Evolutionary conservation across 2,797 vertebrate species (phyloP).

Genomic region (Astyanax mexicanus): DNA sequence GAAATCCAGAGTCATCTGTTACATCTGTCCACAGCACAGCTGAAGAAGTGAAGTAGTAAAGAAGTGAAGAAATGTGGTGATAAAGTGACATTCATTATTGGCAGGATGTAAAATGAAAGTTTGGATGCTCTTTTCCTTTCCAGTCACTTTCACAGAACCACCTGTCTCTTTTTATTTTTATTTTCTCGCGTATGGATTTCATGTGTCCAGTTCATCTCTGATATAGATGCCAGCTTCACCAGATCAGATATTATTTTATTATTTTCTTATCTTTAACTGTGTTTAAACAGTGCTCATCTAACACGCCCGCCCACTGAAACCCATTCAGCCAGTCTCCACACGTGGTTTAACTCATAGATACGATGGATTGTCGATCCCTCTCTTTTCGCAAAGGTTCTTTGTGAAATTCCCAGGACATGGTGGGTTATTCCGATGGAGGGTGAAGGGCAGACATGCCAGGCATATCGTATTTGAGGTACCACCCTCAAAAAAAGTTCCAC

Average conservation of each 20-base stretch:
- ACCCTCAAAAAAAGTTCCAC: constrained; percentile 27
- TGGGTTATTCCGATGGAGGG: constrained; percentile 31
- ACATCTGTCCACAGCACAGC: not conserved
- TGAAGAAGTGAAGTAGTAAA: constrained; percentile 15
- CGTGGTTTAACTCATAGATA: constrained; percentile 38
- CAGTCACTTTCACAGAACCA: constrained; percentile 1
- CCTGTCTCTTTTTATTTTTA: no score
- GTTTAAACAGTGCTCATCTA: constrained; percentile 17
- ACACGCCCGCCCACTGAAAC: not conserved
- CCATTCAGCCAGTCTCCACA: constrained; percentile 1
- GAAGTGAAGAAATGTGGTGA: no score
- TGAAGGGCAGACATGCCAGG: not conserved
- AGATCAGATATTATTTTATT: no score
- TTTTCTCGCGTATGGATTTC: not conserved
- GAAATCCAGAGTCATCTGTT: no score
- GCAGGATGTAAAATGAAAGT: constrained; percentile 50
- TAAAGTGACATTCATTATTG: constrained; percentile 61
- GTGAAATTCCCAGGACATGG: constrained; percentile 14
- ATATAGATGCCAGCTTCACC: constrained; percentile 1
- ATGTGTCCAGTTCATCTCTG: constrained; percentile 23
- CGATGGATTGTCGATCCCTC: constrained; percentile 15
- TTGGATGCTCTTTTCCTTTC: constrained; percentile 29
- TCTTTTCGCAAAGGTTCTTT: constrained; percentile 26
- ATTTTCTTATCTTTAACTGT: no score
- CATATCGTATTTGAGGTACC: constrained; percentile 8